phyloP scores from a whole-genome alignment of 2,113 vertebrate species.

The Calonectris borealis region DNA sequence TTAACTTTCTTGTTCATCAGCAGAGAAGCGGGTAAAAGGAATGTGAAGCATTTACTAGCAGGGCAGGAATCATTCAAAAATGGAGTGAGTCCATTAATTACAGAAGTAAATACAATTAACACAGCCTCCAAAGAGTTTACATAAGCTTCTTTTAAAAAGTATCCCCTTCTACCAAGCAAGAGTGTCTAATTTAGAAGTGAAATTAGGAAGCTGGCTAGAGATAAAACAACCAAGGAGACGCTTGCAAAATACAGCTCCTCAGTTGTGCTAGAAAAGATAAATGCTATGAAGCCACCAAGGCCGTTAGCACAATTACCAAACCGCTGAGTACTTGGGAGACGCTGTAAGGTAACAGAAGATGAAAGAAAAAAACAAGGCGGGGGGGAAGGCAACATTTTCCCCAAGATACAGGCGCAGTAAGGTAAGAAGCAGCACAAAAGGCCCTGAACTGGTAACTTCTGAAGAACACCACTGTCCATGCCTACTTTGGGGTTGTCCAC shows the following conservation, averaged over 20 bases:
- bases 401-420: background rate
- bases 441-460: background rate
- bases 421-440: background rate
- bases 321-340: background rate
- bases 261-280: background rate
- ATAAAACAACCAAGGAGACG: background rate
- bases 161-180: background rate
- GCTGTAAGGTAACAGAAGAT: background rate
- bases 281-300: background rate
- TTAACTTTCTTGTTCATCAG: background rate
- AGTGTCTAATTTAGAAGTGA: background rate
- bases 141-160: background rate
- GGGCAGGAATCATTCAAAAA: background rate
- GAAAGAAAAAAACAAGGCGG: background rate
- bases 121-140: background rate
- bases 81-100: background rate
- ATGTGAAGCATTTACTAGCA: constrained; percentile 8
- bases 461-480: background rate
- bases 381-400: background rate
- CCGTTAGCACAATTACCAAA: background rate
- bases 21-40: background rate
- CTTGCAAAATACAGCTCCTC: background rate
- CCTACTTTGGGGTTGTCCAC: background rate
- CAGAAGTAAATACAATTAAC: constrained; percentile 13
- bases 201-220: background rate